Conservation (phyloP, 2,888 invertebrate species). For the Buathra laborator region DNA sequence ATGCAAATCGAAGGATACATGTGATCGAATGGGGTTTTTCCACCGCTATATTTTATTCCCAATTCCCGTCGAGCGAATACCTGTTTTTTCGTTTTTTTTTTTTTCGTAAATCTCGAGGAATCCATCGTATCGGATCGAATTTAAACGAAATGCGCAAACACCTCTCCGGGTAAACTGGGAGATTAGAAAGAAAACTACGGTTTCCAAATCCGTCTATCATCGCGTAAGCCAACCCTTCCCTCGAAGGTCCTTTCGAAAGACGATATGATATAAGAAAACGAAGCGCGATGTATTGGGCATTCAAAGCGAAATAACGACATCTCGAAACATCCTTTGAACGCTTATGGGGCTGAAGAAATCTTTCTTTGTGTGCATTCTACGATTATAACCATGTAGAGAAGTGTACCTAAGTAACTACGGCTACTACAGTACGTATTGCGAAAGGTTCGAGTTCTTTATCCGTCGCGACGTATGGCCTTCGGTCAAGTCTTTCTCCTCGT, state of each 20-base stretch:
- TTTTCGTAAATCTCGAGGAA: background rate
- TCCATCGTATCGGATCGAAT: background rate
- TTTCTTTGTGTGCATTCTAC: conserved; percentile 22
- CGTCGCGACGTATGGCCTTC: conserved; percentile 66
- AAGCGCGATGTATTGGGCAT: background rate
- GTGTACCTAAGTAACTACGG: conserved; percentile 34
- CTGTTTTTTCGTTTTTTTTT: background rate
- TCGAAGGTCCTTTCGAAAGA: background rate
- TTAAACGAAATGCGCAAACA: background rate
- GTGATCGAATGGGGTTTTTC: conserved; percentile 13
- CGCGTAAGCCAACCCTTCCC: background rate
- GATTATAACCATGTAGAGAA: conserved; percentile 32
- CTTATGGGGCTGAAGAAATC: background rate
- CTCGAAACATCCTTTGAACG: background rate
- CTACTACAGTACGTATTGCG: conserved; percentile 58
- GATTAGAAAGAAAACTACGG: background rate
- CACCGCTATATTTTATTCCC: conserved; percentile 12
- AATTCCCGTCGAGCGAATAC: background rate
- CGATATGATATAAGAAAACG: background rate
- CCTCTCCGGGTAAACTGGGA: background rate
- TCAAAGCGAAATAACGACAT: background rate
- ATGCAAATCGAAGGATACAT: conserved; percentile 26
- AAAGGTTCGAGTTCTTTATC: conserved; percentile 67
- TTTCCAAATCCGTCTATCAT: background rate
- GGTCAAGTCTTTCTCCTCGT: conserved; percentile 60